Base-by-base conservation (phyloP, 2,113 vertebrate genomes). In the Cyphomyrus discorhynchus region DNA sequence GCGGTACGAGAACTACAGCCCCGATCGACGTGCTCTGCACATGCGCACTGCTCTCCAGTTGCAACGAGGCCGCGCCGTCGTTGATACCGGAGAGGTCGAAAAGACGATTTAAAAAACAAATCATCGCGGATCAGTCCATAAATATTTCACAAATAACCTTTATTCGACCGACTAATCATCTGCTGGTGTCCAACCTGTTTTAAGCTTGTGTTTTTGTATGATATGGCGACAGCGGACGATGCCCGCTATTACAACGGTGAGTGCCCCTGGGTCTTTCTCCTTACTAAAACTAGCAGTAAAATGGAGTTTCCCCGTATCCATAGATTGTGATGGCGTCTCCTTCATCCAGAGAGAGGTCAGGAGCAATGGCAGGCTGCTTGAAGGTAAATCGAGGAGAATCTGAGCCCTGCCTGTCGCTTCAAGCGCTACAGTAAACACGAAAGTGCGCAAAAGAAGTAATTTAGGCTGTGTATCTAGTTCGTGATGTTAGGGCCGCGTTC, bases 241-340 rank as follows among this genome's bases (percentile, higher is more conserved):
- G 93, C 93, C 8, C 92, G 94, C 84, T 95, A 94, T 91, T 95
- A 95, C 93, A 95, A 93, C 86, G 94, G 95, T 95, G 91, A 95
- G 94, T 89, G 31, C 7, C 27, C 47, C 74, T 13, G 53, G 82
- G 21, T 52, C 45, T 89, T 74, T 86, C 39, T 86, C 53, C 82
- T 56, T 62, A 42, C 13, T 74, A 1, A 56, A 53, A 39, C 85
- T 42, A 77, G 46, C 31, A 87, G 58, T 84, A 46, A 89, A 89
- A 89, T 85, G 84, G 50, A 87, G 66, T 91, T 88, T 49, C 52
- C 52, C 90, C 3, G 5, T 24, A 21, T 89, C 84, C 62, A 84
- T 70, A 95, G 94, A 93, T 62, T n/a, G 1, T 6, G 91, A 88
- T 10, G 91, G 91, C 24, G 58, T 4, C 58, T 90, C 93, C 58